Conservation (phyloP, 2,797 vertebrate genomes). For the Rhodeus uyekii region DNA sequence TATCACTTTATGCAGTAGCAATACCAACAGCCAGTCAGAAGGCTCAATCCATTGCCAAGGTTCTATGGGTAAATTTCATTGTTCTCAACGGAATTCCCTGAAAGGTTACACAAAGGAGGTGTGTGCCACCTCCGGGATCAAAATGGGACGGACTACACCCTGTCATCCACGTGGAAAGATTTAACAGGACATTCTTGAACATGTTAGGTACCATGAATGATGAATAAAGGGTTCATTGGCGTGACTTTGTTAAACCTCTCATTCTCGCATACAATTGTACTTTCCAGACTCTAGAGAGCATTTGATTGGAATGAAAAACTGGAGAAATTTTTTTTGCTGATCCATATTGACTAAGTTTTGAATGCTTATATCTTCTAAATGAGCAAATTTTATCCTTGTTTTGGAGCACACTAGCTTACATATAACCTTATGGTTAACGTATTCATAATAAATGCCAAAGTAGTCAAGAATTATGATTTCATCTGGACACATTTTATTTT, state of each 20-base stretch:
- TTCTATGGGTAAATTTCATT: not conserved
- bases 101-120: not conserved
- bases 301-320: too few species aligned
- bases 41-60: not conserved
- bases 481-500: not conserved
- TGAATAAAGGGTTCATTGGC: not conserved
- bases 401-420: too few species aligned
- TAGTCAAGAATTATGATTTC: too few species aligned
- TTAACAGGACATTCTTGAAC: not conserved
- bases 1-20: not conserved
- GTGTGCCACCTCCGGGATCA: not conserved
- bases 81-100: not conserved
- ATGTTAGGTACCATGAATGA: not conserved
- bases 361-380: too few species aligned
- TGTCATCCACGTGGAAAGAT: not conserved
- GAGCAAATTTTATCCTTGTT: too few species aligned
- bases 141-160: not conserved
- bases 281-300: too few species aligned
- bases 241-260: not conserved
- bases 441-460: too few species aligned
- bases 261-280: not conserved
- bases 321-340: too few species aligned
- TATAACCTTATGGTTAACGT: too few species aligned
- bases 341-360: too few species aligned
- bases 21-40: not conserved